Conservation (phyloP, 2,797 vertebrate species). For the Artibeus lituratus region DNA sequence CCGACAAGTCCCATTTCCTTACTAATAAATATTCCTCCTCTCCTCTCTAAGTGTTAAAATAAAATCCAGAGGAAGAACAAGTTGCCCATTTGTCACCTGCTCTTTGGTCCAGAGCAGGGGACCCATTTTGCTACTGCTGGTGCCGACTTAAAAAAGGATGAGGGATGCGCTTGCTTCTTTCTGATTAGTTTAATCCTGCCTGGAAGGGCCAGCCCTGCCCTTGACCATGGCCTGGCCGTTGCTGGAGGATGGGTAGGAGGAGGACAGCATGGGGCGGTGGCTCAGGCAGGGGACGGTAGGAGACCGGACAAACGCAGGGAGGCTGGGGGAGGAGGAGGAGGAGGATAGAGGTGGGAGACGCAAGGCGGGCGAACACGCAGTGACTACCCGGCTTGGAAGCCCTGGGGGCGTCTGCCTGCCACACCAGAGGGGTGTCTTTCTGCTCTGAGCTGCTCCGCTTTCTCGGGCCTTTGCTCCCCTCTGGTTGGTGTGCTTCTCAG, state of each 20-base stretch:
- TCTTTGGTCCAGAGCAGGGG: background rate
- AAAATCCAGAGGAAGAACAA: slow-evolving; percentile 59
- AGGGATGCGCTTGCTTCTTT: background rate
- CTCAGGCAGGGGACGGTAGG: background rate
- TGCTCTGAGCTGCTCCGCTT: background rate
- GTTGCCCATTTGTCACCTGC: slow-evolving; percentile 68
- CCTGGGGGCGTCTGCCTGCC: background rate
- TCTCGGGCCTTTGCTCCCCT: background rate
- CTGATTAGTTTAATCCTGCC: background rate
- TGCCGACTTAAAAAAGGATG: background rate
- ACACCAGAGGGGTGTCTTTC: rapidly evolving
- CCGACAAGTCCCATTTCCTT: slow-evolving; percentile 73
- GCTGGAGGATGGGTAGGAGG: background rate
- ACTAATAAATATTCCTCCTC: slow-evolving; percentile 77
- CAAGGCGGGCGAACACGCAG: background rate
- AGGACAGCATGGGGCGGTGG: background rate
- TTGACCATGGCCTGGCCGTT: background rate
- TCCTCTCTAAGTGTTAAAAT: slow-evolving; percentile 40
- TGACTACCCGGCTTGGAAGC: rapidly evolving
- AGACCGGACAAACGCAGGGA: background rate
- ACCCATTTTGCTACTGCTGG: background rate
- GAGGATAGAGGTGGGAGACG: background rate
- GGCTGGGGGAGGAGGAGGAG: background rate
- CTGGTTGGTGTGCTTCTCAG: background rate
- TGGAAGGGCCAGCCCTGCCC: rapidly evolving